Base-by-base conservation (phyloP, 2,113 vertebrate genomes). In the Melozone crissalis region DNA sequence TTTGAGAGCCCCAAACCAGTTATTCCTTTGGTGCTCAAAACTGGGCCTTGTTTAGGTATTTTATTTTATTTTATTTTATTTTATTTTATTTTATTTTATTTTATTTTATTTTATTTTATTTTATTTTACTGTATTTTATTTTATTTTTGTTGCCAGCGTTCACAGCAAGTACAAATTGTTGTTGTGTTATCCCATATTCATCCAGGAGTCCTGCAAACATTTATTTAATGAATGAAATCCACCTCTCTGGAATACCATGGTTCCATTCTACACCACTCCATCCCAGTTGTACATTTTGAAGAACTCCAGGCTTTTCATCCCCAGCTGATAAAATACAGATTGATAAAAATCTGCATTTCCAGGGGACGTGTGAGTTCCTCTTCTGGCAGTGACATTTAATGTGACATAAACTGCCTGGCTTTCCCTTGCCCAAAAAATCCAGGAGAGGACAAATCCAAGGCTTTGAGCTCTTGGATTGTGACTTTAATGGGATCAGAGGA, bases 231-330 rank as follows among this genome's bases (percentile, higher is more conserved):
- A 7, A 43, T 43, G 17, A 43, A 17, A 43, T 43, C 9, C 3
- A 13, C 39, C 11, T 12, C 26, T 23, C 58, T 15, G 31, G 19
- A 37, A 33, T 44, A 37, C 51, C 1, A 0, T 2, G 18, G 9
- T 37, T 72, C 57, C n/a, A 3, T 17, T 0, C 55, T 4, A 10
- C 21, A 44, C 27, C 54, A 37, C 14, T 41, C 13, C 41, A 41
- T 14, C 30, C 41, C 66, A 57, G 73, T 0, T 41, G 39, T 0
- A 2, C 1, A 13, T 37, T 44, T 15, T 62, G 67, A 14, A 22
- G 81, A 63, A 37, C 4, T 46, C 6, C 35, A 79, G 57, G 57
- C n/a, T n/a, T 33, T 65, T 18, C 20, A 46, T 30, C 59, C 69
- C 39, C 59, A 55, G 66, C 14, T 33, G 41, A 62, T 22, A 7